A percentile compares a stretch with the other conserved stretches of the same genome.
Conservation (phyloP, 2,797 vertebrate species). For the Anguilla marmorata region DNA sequence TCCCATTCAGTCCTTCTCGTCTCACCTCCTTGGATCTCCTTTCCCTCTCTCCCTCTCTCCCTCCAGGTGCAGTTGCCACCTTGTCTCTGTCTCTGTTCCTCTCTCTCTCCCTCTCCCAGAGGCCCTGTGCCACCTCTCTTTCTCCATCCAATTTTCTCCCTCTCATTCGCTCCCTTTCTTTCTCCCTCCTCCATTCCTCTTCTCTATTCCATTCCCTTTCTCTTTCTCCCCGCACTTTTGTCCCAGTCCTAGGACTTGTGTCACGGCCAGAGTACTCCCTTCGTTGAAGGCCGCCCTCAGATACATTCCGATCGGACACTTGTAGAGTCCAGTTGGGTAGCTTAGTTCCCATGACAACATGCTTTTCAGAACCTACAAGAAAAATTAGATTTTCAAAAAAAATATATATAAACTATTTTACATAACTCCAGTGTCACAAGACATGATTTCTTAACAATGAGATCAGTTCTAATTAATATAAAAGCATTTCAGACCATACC, state of each 20-base stretch:
- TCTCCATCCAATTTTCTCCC: constrained; percentile 56
- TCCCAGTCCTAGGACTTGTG: constrained; percentile 60
- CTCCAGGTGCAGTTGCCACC: constrained; percentile 52
- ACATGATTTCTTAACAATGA: neutral
- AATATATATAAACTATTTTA: neutral
- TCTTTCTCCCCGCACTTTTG: constrained; percentile 50
- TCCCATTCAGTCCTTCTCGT: constrained; percentile 56
- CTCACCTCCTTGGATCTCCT: neutral
- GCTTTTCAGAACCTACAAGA: constrained; percentile 58
- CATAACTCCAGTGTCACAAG: neutral
- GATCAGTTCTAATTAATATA: neutral
- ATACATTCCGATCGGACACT: constrained; percentile 54
- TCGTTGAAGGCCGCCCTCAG: constrained; percentile 60
- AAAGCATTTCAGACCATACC: neutral
- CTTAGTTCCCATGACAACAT: constrained; percentile 71
- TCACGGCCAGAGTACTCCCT: constrained; percentile 59
- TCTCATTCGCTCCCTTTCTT: constrained; percentile 48
- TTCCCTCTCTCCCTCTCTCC: constrained; percentile 40
- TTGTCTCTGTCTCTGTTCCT: constrained; percentile 44
- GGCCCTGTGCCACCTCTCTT: constrained; percentile 49
- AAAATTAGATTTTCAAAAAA: neutral
- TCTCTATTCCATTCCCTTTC: constrained; percentile 52
- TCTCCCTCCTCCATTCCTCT: constrained; percentile 50
- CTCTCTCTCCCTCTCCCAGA: neutral
- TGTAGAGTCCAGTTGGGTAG: constrained; percentile 56